Conservation (phyloP, 2,797 vertebrate species). For the Myiotriccus ornatus region DNA sequence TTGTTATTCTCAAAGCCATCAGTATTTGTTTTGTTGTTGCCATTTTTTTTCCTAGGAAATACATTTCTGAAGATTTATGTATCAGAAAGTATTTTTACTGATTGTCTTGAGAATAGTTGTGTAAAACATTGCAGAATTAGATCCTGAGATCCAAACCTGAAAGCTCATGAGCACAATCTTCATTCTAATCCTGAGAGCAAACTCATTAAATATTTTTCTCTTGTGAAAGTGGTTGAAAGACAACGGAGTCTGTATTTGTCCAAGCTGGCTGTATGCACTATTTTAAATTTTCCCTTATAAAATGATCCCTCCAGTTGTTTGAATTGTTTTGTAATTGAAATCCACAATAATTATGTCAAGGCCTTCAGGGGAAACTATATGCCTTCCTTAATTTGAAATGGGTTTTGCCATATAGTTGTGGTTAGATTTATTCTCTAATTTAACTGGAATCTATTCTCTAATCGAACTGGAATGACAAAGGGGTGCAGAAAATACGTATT, state of each 20-base stretch:
- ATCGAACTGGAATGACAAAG: neutral
- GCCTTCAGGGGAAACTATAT: neutral
- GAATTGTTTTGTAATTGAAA: constrained; percentile 1
- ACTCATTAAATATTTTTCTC: neutral
- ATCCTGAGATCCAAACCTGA: neutral
- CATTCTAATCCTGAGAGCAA: neutral
- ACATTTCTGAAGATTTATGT: neutral
- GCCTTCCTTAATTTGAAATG: neutral
- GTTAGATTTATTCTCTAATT: neutral
- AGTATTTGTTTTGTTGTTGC: neutral
- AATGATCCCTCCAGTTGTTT: neutral
- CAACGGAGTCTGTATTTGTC: neutral
- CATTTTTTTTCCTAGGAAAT: neutral
- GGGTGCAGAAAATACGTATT: neutral
- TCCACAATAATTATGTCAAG: neutral
- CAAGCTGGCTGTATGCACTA: neutral
- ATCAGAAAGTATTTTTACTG: neutral
- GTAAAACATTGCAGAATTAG: neutral
- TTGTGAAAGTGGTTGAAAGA: neutral
- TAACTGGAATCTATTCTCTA: neutral
- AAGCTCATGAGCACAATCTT: neutral
- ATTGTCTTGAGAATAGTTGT: neutral
- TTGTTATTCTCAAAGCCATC: neutral
- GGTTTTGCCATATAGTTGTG: neutral
- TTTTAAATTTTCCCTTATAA: neutral